Conservation (phyloP, 1,140 invertebrate species). For the Drosophila malerkotliana region DNA sequence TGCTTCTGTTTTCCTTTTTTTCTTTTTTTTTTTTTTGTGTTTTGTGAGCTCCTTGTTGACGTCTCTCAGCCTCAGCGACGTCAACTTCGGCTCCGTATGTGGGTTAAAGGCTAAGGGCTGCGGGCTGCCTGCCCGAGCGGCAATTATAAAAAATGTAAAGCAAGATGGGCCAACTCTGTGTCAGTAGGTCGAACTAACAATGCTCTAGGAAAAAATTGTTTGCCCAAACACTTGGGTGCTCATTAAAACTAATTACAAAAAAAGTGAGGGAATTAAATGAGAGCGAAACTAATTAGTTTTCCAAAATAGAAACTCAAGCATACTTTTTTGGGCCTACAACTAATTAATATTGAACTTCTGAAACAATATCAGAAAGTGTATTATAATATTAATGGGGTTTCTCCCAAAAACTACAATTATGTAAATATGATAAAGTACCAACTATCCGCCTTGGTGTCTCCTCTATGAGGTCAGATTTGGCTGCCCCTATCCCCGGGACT, state of each 20-base stretch:
- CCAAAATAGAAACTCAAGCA: background rate
- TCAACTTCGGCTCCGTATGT: conserved; percentile 55
- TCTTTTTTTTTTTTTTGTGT: conserved; percentile 27
- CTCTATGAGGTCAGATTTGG: conserved; percentile 55
- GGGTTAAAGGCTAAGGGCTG: conserved; percentile 64
- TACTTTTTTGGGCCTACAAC: too few relatives aligned
- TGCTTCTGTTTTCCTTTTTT: conserved; percentile 28
- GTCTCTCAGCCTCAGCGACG: conserved; percentile 47
- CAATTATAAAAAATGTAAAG: conserved; percentile 69
- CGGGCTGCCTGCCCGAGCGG: conserved; percentile 27
- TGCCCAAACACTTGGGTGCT: background rate
- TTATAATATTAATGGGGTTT: too few relatives aligned
- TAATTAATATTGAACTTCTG: too few relatives aligned
- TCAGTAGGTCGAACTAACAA: conserved; percentile 24
- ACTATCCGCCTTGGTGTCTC: conserved; percentile 2
- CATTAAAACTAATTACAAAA: background rate
- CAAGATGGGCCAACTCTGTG: conserved; percentile 10
- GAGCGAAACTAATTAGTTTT: conserved; percentile 2
- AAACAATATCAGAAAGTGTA: too few relatives aligned
- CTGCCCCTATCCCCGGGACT: conserved; percentile 26
- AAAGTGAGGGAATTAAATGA: conserved; percentile 1
- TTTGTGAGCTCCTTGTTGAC: conserved; percentile 57
- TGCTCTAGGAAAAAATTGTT: conserved; percentile 15
- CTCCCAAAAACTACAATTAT: background rate
- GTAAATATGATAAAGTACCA: background rate